Evolutionary conservation across 2,888 invertebrate genomes (phyloP), one percentile per base, ranked within the genome.

Genomic region (Melinopterus prodromus): DNA sequence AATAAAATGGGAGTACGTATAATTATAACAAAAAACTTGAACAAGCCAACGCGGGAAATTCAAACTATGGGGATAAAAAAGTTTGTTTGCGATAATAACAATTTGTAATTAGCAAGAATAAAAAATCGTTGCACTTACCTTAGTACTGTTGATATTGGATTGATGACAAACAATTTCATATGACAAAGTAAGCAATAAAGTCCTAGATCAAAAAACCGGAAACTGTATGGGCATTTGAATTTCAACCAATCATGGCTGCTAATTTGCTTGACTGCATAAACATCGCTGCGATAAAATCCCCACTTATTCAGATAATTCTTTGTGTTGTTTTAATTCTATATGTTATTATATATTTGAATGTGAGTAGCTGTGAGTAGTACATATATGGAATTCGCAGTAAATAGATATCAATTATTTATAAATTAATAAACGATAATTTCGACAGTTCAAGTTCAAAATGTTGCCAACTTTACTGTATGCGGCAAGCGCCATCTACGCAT

Each of bases 131-230:
- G 53, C 53, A 53, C 53, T 53, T 53, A 53, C 53, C 53, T 53
- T 53, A 53, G 53, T 53, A 53, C 53, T 53, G 53, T 53, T 53
- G 53, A 53, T 53, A 53, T 53, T 53, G 53, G 53, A 53, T 53
- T 53, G 53, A 53, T 53, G 53, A 53, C 53, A 53, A 53, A 53
- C 53, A 53, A 53, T 53, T 53, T 53, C 9, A 53, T 53, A 53
- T 53, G 53, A 53, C 53, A 53, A 53, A 12, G 53, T 12, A 12
- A 53, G 53, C 53, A 53, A 53, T 53, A 53, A 53, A 81, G 79
- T 38, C 79, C 76, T 26, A 76, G 77, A 77, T 77, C 72, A 37
- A 26, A 78, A 80, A 80, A 16, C 76, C 70, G 53, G 53, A 79
- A 79, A 77, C 38, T 26, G 26, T 26, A 26, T 26, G 26, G 1